A percentile compares a stretch with the other conserved stretches of the same genome.
Evolutionary conservation across 2,888 invertebrate genomes (phyloP).

Genomic region (Apamea epomidion): DNA sequence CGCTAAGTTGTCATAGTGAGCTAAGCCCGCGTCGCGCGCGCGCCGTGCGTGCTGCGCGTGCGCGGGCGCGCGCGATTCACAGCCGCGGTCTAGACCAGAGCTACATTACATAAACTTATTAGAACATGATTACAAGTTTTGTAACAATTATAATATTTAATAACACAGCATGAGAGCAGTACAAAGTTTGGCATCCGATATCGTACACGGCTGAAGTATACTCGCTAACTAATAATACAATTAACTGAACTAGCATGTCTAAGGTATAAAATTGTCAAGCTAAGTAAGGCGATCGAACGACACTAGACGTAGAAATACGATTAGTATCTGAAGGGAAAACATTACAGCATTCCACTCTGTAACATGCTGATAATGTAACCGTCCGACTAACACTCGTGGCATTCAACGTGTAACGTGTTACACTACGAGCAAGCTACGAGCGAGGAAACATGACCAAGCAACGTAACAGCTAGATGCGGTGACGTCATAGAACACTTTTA

Average conservation of each 20-base stretch:
- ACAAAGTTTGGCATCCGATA: conserved; percentile 83
- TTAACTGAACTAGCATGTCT: conserved; percentile 79
- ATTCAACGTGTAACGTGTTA: background rate
- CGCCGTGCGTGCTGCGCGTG: background rate
- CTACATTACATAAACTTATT: conserved; percentile 51
- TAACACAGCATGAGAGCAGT: conserved; percentile 75
- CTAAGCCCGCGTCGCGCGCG: background rate
- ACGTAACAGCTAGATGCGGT: conserved; percentile 34
- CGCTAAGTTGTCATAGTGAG: conserved; percentile 21
- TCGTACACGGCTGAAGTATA: conserved; percentile 59
- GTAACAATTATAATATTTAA: conserved; percentile 73
- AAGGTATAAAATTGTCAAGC: conserved; percentile 72
- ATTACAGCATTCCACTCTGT: conserved; percentile 29
- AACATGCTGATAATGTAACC: conserved; percentile 52
- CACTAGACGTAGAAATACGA: conserved; percentile 66
- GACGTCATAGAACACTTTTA: conserved; percentile 71
- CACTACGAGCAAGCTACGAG: conserved; percentile 27
- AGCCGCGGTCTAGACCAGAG: conserved; percentile 29
- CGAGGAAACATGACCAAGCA: conserved; percentile 38
- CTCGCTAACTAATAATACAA: conserved; percentile 65
- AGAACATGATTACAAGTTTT: conserved; percentile 67
- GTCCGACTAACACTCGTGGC: background rate
- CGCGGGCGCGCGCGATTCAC: background rate
- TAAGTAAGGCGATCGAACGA: conserved; percentile 72
- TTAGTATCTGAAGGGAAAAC: conserved; percentile 34